phyloP scores from a whole-genome alignment of 2,888 invertebrate genomes.

The Enchytraeus crypticus region DNA sequence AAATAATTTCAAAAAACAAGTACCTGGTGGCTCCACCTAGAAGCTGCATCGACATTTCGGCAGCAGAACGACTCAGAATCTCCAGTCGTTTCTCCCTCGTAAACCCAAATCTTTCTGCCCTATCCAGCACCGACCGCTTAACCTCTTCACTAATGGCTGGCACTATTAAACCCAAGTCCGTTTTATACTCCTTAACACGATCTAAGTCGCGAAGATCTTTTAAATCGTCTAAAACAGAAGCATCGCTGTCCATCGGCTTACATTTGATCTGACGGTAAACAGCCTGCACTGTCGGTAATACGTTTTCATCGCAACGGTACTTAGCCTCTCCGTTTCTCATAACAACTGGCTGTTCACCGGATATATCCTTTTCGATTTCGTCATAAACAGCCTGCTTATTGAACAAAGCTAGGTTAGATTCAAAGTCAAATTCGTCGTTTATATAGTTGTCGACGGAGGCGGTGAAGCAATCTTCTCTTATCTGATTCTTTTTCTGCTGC shows the following conservation, averaged over 20 bases:
- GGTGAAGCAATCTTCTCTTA: conserved; percentile 64
- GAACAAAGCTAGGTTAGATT: conserved; percentile 82
- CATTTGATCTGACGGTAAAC: conserved; percentile 61
- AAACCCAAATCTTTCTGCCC: conserved; percentile 62
- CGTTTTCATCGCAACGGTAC: conserved; percentile 77
- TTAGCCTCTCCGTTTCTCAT: conserved; percentile 41
- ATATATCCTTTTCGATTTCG: conserved; percentile 55
- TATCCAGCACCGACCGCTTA: conserved; percentile 61
- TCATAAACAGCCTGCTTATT: conserved; percentile 74
- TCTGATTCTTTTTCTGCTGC: conserved; percentile 21
- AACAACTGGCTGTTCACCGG: neutral
- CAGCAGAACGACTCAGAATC: conserved; percentile 71
- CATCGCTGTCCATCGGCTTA: too few species aligned
- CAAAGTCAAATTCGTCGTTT: conserved; percentile 77
- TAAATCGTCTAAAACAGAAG: too few species aligned
- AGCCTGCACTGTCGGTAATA: conserved; percentile 61
- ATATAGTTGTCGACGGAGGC: conserved; percentile 61
- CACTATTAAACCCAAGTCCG: conserved; percentile 70
- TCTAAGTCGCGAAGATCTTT: too few species aligned
- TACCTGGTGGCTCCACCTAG: conserved; percentile 69
- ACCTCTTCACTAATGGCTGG: conserved; percentile 64
- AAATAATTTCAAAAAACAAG: neutral
- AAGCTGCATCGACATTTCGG: conserved; percentile 73
- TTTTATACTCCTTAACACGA: conserved; percentile 13
- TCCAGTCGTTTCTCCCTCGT: conserved; percentile 62